Evolutionary conservation across 2,113 vertebrate genomes (phyloP).

Genomic region (Engraulis encrasicolus): DNA sequence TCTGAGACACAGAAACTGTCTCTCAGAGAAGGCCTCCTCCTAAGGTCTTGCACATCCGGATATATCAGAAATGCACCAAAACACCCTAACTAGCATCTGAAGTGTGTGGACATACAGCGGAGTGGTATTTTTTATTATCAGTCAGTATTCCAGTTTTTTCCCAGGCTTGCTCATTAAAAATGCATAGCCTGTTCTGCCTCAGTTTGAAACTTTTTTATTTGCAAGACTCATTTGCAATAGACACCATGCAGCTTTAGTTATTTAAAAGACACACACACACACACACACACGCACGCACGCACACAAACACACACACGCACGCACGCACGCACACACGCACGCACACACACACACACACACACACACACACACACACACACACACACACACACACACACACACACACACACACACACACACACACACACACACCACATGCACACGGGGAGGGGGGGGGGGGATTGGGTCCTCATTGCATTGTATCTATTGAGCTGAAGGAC

Average conservation of each 20-base stretch:
- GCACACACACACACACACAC: background rate
- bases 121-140: no score
- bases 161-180: background rate
- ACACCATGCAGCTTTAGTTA: background rate
- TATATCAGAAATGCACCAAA: background rate
- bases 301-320: background rate
- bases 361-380: background rate
- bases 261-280: background rate
- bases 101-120: background rate
- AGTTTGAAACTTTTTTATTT: background rate
- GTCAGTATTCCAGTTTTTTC: background rate
- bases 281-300: background rate
- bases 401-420: background rate
- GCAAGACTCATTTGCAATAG: background rate
- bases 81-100: background rate
- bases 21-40: background rate
- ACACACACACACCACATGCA: background rate
- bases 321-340: background rate
- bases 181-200: background rate
- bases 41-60: background rate
- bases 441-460: no score
- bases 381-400: background rate
- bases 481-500: no score
- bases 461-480: no score
- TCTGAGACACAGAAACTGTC: no score